Evolutionary conservation across 2,113 vertebrate species (phyloP).

Genomic region (Balaeniceps rex): DNA sequence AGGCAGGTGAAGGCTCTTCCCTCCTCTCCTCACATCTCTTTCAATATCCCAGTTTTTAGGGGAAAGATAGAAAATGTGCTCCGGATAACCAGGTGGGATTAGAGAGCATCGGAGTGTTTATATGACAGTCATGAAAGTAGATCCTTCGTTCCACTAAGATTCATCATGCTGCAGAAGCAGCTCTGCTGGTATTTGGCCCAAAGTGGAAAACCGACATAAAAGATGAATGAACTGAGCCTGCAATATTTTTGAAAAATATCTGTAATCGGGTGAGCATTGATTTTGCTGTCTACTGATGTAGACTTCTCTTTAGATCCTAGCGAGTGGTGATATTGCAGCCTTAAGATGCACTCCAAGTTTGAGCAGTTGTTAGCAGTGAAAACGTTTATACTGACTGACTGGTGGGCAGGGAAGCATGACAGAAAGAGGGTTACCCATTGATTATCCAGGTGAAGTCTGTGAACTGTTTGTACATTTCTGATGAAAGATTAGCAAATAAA

Average conservation of each 20-base stretch:
- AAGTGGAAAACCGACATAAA: not conserved
- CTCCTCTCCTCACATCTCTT: not conserved
- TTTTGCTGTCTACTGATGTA: slow-evolving; percentile 26
- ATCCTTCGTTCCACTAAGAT: not conserved
- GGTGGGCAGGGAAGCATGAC: not conserved
- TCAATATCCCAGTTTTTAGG: not conserved
- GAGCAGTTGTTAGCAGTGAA: not conserved
- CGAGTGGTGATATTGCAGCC: not conserved
- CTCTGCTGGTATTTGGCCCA: not conserved
- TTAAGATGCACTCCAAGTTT: not conserved
- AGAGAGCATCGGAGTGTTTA: not conserved
- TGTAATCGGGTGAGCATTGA: slow-evolving; percentile 34
- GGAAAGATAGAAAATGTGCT: not conserved
- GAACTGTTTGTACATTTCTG: not conserved
- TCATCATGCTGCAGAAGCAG: not conserved
- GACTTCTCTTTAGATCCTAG: not conserved
- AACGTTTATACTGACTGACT: not conserved
- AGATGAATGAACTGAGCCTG: not conserved
- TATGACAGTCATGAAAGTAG: not conserved
- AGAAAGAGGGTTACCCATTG: not conserved
- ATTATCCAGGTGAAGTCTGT: not conserved
- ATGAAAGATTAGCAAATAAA: slow-evolving; percentile 17
- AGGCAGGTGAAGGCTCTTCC: not conserved
- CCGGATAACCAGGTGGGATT: not conserved
- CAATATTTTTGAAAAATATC: slow-evolving; percentile 6